phyloP scores from a whole-genome alignment of 2,888 invertebrate genomes.

The Drosophila pegasa region DNA sequence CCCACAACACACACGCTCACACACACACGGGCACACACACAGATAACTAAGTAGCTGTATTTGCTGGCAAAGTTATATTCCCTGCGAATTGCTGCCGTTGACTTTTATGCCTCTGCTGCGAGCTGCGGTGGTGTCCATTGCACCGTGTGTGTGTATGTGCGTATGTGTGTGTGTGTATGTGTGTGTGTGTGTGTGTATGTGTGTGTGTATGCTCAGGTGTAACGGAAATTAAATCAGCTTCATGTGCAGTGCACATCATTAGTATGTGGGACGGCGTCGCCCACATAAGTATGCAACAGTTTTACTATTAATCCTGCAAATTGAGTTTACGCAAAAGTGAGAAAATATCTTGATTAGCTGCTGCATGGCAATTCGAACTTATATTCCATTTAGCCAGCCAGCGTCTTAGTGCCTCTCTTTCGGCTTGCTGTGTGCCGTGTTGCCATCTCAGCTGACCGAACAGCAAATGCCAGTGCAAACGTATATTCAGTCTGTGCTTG shows the following conservation, averaged over 20 bases:
- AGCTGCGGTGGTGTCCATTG: conserved; percentile 68
- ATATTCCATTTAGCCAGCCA: not conserved
- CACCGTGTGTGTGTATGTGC: conserved; percentile 23
- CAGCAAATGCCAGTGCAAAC: conserved; percentile 22
- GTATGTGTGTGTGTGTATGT: conserved; percentile 9
- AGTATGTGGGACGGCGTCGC: conserved; percentile 62
- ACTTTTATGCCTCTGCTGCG: conserved; percentile 68
- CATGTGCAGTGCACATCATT: conserved; percentile 75
- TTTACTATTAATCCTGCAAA: conserved; percentile 58
- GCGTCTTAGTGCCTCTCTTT: not conserved
- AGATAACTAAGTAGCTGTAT: conserved; percentile 57
- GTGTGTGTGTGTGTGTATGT: conserved; percentile 17
- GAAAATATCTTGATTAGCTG: conserved; percentile 58
- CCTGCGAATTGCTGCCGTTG: conserved; percentile 56
- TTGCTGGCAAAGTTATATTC: conserved; percentile 57
- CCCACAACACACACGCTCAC: conserved; percentile 25
- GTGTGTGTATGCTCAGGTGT: conserved; percentile 60
- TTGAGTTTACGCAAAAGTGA: conserved; percentile 59
- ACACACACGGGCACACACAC: conserved; percentile 1
- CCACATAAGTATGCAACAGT: conserved; percentile 58
- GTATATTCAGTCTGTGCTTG: conserved; percentile 15
- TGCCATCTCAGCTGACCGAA: conserved; percentile 35
- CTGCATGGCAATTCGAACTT: conserved; percentile 36
- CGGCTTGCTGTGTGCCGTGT: not conserved
- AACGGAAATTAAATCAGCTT: conserved; percentile 77